Base-by-base conservation (phyloP, 2,888 invertebrate genomes). In the Stenichneumon culpator region DNA sequence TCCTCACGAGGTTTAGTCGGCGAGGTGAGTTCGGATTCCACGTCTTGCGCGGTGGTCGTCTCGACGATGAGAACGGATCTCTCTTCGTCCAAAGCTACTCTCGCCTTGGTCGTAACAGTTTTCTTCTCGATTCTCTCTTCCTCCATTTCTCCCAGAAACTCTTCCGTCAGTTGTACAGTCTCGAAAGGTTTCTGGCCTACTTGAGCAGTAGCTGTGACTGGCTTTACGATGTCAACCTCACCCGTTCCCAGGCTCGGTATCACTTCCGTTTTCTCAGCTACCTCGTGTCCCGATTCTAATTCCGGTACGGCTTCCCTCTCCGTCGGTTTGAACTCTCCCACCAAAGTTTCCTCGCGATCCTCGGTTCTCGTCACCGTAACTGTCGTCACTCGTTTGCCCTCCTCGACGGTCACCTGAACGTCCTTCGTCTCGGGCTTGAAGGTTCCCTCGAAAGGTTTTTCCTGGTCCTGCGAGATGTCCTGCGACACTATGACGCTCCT, bases 311-410 rank as follows among this genome's bases (percentile, higher is more conserved):
- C 91, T 5, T 81, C 86, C 54, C 86, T 83, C 11, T 75, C 57
- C 22, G 52, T 87, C 3, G 88, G 94, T 87, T 92, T 91, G 19
- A 91, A 90, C 9, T 91, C 87, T 22, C 91, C 91, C 82, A 92
- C 89, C 50, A 95, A 92, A 1, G 89, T 82, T 60, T 92, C 91
- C 90, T 95, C 95, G 78, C 91, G 93, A 90, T 96, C 95, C 88
- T 94, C 95, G 65, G 93, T 90, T 82, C 94, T 94, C 44, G 95
- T 92, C 94, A 96, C 95, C 47, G 94, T 95, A 0, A 96, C 90
- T 0, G 88, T 90, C 0, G 92, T 92, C n/a, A 95, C 89, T 32
- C 94, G 92, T 86, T 93, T 92, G 22, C 93, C 94, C 88, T 94
- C 94, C 79, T 93, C 93, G 79, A 95, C 91, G 11, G 91, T 91